Conservation (phyloP, 2,888 invertebrate species). For the Ypsolopha sequella region DNA sequence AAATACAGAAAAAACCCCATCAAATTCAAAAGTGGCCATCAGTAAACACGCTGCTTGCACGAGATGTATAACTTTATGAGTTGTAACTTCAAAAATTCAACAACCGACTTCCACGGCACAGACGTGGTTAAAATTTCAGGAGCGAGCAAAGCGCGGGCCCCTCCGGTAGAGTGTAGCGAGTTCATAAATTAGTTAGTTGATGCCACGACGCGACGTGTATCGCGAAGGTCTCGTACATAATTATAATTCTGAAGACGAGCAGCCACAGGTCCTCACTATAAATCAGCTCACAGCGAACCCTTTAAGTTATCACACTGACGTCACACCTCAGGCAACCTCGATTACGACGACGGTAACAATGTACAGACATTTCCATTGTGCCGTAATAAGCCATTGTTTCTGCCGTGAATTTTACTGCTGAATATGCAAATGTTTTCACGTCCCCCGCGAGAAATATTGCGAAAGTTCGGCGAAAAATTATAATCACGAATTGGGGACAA, state of each 20-base stretch:
- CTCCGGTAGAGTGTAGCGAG: conserved; percentile 49
- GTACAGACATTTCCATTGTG: conserved; percentile 65
- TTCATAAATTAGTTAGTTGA: conserved; percentile 65
- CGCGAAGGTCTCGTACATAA: conserved; percentile 47
- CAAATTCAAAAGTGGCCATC: not conserved
- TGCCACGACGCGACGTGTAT: conserved; percentile 48
- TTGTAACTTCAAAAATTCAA: conserved; percentile 40
- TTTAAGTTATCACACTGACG: conserved; percentile 27
- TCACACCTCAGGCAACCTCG: conserved; percentile 14
- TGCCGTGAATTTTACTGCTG: conserved; percentile 63
- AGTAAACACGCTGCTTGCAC: conserved; percentile 9
- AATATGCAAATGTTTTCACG: conserved; percentile 63
- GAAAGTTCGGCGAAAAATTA: conserved; percentile 61
- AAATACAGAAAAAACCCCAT: not conserved
- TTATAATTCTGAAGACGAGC: conserved; percentile 59
- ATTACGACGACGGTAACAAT: conserved; percentile 40
- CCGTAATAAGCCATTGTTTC: conserved; percentile 63
- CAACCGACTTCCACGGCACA: conserved; percentile 28
- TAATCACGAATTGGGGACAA: conserved; percentile 51
- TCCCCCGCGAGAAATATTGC: conserved; percentile 57
- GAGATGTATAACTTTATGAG: conserved; percentile 29
- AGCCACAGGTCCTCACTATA: conserved; percentile 56
- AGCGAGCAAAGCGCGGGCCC: conserved; percentile 36
- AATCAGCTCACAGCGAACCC: conserved; percentile 49
- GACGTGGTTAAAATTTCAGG: conserved; percentile 57